Conservation (phyloP, 2,113 vertebrate genomes). For the Dasyornis broadbenti region DNA sequence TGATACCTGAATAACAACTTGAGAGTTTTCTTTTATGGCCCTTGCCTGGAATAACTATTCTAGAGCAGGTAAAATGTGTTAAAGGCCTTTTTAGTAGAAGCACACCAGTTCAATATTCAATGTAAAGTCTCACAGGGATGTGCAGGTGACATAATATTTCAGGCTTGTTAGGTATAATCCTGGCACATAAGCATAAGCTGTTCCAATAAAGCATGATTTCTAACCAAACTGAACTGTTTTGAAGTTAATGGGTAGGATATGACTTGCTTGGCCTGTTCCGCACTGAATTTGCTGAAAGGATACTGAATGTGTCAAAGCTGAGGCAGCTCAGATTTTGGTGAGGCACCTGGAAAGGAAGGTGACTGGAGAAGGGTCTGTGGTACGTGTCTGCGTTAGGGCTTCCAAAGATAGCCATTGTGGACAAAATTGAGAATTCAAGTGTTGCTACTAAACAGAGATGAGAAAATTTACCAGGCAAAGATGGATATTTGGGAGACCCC, state of each 20-base stretch:
- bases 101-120: not conserved
- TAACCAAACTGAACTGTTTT: not conserved
- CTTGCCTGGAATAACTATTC: not conserved
- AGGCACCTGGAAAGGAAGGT: not conserved
- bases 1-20: not conserved
- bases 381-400: not conserved
- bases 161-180: not conserved
- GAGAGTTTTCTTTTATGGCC: not conserved
- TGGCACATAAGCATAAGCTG: not conserved
- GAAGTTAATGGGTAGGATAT: not conserved
- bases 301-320: not conserved
- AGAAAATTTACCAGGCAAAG: not conserved
- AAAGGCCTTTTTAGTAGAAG: not conserved
- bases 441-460: not conserved
- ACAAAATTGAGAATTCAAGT: not conserved
- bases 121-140: not conserved
- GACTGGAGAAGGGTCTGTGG: not conserved
- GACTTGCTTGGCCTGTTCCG: not conserved
- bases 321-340: not conserved
- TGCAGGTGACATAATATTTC: not conserved
- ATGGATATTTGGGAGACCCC: not conserved
- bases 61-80: not conserved
- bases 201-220: not conserved
- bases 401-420: not conserved
- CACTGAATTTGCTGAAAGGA: not conserved